Evolutionary conservation across 2,888 invertebrate genomes (phyloP), one percentile per base, ranked within the genome.

Genomic region (Danaus chrysippus): DNA sequence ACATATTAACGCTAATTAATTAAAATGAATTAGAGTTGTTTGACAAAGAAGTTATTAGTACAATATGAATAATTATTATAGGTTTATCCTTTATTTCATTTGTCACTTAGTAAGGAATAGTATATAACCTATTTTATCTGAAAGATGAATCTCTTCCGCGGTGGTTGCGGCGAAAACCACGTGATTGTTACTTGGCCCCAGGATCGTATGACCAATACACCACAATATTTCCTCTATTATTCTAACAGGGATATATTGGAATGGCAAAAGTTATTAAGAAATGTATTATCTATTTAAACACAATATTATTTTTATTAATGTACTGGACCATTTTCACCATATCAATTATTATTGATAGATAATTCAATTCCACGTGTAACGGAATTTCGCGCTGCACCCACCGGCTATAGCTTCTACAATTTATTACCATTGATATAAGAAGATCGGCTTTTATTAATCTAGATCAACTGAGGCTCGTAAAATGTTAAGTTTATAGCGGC

Each of bases 141-240:
- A 67, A 70, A 70, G 65, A 69, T 61, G 69, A 68, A 68, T 67
- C 65, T 64, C 68, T 68, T 68, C 69, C 68, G 68, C 54, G 70
- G 66, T 68, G 59, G 53, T 60, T 68, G 70, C 60, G 68, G 68
- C 61, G 58, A 53, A 49, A 53, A 57, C 65, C 58, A 64, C 69
- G 67, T 67, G 68, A 64, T 64, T 62, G 62, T 63, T 58, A 59
- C 63, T 56, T 52, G 59, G 61, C 52, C 56, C 66, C 57, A 23
- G 60, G 63, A 68, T 71, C 69, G 63, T 68, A 69, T 69, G 68
- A 68, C 69, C 63, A 57, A 66, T 69, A 62, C 65, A 70, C 70
- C 70, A 42, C 71, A 67, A 58, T 42, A 63, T 64, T 71, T 66
- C 67, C 66, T 66, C 56, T 53, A 59, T 62, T 62, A 58, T 44